A percentile compares a stretch with the other conserved stretches of the same genome.
Evolutionary conservation across 1,140 invertebrate genomes (phyloP).

Genomic region (Mya arenaria): DNA sequence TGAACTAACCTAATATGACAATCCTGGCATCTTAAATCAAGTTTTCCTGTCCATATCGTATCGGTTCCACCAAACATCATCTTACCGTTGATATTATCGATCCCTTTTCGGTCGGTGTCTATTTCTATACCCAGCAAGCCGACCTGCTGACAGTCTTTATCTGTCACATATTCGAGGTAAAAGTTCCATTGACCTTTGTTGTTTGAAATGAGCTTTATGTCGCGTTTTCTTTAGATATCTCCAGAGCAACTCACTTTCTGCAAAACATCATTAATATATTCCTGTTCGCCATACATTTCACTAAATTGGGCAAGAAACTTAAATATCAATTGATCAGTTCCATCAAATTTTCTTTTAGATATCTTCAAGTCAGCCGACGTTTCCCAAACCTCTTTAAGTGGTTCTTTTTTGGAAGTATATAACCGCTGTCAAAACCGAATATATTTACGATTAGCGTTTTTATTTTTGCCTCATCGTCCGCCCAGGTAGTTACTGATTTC

Average conservation of each 20-base stretch:
- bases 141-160: not conserved
- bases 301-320: not conserved
- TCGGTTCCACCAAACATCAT: conserved; percentile 38
- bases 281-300: not conserved
- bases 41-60: no score
- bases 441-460: not conserved
- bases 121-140: conserved; percentile 1
- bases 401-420: conserved; percentile 13
- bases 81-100: not conserved
- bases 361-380: conserved; percentile 21
- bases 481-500: conserved; percentile 7
- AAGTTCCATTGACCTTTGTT: no score
- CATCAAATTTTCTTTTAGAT: conserved; percentile 28
- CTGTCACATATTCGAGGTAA: not conserved
- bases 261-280: not conserved
- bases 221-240: not conserved
- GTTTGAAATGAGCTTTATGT: not conserved
- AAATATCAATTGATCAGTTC: not conserved
- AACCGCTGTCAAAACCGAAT: not conserved
- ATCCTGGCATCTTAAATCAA: no score
- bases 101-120: not conserved
- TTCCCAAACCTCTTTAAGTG: conserved; percentile 33
- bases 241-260: not conserved
- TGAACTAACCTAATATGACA: no score
- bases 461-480: not conserved